phyloP scores from a whole-genome alignment of 2,888 invertebrate genomes.

The Mallateleia sp. region DNA sequence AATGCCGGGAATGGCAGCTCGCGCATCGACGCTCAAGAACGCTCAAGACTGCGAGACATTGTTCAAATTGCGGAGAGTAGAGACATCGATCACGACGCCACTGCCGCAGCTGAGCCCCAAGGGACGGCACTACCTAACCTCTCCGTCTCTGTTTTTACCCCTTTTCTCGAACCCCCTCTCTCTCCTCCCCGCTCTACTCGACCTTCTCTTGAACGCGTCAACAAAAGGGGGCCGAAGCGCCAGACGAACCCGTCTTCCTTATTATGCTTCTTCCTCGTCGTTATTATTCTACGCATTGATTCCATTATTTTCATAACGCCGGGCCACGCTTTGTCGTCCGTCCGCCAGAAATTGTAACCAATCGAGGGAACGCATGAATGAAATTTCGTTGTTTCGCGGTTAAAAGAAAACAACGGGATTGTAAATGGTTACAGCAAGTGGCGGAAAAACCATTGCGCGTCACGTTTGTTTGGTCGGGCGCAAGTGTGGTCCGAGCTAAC shows the following conservation, averaged over 20 bases:
- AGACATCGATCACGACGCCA: conserved; percentile 86
- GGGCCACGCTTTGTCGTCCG: conserved; percentile 26
- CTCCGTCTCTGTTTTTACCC: conserved; percentile 66
- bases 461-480: conserved; percentile 10
- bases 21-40: conserved; percentile 68
- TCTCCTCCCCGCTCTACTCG: conserved; percentile 42
- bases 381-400: conserved; percentile 10
- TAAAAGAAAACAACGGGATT: conserved; percentile 31
- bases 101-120: conserved; percentile 84
- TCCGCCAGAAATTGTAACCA: conserved; percentile 27
- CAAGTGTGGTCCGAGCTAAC: conserved; percentile 15
- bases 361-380: conserved; percentile 39
- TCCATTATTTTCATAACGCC: conserved; percentile 62
- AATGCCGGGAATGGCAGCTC: conserved; percentile 84
- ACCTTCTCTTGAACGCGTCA: conserved; percentile 66
- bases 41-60: conserved; percentile 85
- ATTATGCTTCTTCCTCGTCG: conserved; percentile 62
- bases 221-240: conserved; percentile 52
- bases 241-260: conserved; percentile 61
- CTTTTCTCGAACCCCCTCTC: conserved; percentile 54
- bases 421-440: conserved; percentile 18
- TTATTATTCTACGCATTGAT: conserved; percentile 67
- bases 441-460: conserved; percentile 7
- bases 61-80: conserved; percentile 87
- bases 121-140: conserved; percentile 81